phyloP scores from a whole-genome alignment of 2,888 invertebrate genomes.

The Eristalis tenax region DNA sequence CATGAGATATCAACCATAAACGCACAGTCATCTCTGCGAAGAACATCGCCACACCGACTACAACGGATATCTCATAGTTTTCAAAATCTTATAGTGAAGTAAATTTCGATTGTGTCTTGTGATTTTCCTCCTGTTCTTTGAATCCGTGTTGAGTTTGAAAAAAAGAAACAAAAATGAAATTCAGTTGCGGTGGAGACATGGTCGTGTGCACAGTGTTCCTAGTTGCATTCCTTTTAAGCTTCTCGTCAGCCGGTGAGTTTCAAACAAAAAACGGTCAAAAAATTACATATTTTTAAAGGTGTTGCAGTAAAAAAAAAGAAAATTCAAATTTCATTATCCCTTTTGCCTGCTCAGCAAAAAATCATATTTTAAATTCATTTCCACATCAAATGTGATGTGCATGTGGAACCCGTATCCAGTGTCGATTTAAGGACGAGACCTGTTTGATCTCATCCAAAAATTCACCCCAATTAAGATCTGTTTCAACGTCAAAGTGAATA shows the following conservation, averaged over 20 bases:
- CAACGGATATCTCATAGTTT: background rate
- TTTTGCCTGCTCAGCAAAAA: background rate
- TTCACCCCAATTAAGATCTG: background rate
- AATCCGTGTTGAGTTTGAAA: background rate
- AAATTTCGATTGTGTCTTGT: background rate
- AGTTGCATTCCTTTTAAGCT: slow-evolving; percentile 73
- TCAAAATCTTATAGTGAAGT: background rate
- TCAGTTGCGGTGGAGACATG: slow-evolving; percentile 74
- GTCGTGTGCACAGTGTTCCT: slow-evolving; percentile 74
- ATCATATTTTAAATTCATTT: too few relatives aligned
- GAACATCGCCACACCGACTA: slow-evolving; percentile 45
- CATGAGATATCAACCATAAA: slow-evolving; percentile 76
- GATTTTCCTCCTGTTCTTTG: background rate
- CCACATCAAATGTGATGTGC: background rate
- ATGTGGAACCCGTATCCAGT: background rate
- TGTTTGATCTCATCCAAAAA: background rate
- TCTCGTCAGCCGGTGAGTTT: slow-evolving; percentile 78
- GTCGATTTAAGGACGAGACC: background rate
- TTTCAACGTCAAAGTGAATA: background rate
- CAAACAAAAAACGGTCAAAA: slow-evolving; percentile 1
- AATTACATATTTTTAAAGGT: background rate
- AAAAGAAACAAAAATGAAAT: slow-evolving; percentile 75
- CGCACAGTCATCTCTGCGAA: slow-evolving; percentile 60
- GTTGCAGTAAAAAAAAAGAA: background rate
- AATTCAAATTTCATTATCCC: background rate